Base-by-base conservation (phyloP, 1,140 invertebrate species). In the Bombus balteatus region DNA sequence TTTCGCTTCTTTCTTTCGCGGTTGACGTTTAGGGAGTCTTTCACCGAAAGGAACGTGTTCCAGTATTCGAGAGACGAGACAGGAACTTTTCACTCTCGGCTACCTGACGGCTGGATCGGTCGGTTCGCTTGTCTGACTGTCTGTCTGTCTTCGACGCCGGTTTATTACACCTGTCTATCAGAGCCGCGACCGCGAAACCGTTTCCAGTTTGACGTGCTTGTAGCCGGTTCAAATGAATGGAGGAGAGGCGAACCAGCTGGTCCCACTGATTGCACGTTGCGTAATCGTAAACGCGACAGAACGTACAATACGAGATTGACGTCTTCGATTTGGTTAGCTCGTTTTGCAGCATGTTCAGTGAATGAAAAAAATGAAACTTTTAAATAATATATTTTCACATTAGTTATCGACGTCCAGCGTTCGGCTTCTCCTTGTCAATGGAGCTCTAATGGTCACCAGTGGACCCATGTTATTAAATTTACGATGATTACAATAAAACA, bases 141-240 rank as follows among this genome's bases (percentile, higher is more conserved):
- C 81, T 70, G 74, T 83, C 82, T 83, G 62, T 65, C 82, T 78
- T 85, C 76, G 39, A 80, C 77, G 76, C 83, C 83, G 68, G 83
- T 85, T 85, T 85, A 81, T 85, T 85, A 65, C 84, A 85, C 84
- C 78, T 85, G 84, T 81, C 79, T 85, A 85, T 85, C 84, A 85
- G 43, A 68, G 70, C 59, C 79, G 84, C 84, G 84, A 75, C 84
- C 84, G 84, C 84, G 84, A 81, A 81, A 81, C 62, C 70, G 59
- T 81, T 85, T 85, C 84, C 84, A 85, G 84, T 85, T 85, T 85
- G 83, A 85, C 83, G 83, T 85, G 84, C 83, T 76, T 18, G 78
- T 37, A 62, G 68, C 78, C 47, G 70, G 41, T 75, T 74, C 41
- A 82, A 65, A 62, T 83, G 80, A 83, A 85, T 80, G 83, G 66